phyloP scores from a whole-genome alignment of 2,113 vertebrate genomes.

The Phalacrocorax brasilianus region DNA sequence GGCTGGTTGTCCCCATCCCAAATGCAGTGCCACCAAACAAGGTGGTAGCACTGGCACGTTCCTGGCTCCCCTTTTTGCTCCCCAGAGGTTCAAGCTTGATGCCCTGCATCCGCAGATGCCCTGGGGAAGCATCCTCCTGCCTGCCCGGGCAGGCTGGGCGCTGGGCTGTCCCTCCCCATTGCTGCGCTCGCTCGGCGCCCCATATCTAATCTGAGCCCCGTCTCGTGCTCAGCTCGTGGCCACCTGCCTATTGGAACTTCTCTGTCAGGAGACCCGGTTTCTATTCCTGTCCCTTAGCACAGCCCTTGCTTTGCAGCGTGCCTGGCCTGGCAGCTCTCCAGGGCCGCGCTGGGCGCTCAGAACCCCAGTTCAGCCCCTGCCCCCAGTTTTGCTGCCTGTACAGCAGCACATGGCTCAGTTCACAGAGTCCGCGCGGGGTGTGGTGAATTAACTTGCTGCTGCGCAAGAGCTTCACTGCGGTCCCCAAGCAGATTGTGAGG shows the following conservation, averaged over 20 bases:
- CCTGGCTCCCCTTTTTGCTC: neutral
- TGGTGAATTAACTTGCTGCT: neutral
- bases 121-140: neutral
- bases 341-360: fast-evolving
- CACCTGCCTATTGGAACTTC: neutral
- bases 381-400: neutral
- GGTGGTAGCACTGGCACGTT: neutral
- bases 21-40: neutral
- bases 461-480: neutral
- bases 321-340: neutral
- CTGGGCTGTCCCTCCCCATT: neutral
- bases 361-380: neutral
- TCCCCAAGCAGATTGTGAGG: neutral
- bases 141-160: neutral
- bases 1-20: neutral
- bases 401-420: neutral
- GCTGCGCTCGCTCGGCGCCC: neutral
- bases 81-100: neutral
- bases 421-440: fast-evolving
- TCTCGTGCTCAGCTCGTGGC: neutral
- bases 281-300: conserved; percentile 25
- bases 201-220: neutral
- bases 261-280: neutral
- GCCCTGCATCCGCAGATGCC: neutral
- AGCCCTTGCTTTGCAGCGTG: neutral